phyloP scores from a whole-genome alignment of 92 coral and sea anemone species.

The Porites rus region DNA sequence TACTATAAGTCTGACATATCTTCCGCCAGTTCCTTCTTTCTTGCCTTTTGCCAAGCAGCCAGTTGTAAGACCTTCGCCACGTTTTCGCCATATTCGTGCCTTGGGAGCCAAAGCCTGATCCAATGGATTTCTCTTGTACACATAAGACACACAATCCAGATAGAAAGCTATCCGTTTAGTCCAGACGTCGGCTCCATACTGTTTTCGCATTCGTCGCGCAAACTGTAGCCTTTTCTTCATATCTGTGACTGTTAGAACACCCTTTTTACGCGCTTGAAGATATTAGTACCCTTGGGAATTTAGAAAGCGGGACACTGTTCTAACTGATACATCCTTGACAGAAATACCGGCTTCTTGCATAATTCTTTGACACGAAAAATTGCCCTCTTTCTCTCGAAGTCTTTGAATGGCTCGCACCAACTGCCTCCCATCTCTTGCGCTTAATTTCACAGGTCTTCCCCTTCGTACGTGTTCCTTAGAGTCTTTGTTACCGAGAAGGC shows the following conservation, averaged over 20 bases:
- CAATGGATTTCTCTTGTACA: background rate
- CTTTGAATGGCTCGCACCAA: background rate
- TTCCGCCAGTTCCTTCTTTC: constrained; percentile 60
- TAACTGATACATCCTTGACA: background rate
- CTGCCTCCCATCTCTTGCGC: background rate
- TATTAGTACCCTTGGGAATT: background rate
- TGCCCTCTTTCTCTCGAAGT: background rate
- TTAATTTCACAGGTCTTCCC: background rate
- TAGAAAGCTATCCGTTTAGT: constrained; percentile 12
- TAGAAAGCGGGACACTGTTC: background rate
- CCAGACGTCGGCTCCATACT: constrained; percentile 10
- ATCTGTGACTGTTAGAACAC: background rate
- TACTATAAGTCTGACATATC: constrained; percentile 46
- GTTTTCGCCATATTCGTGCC: constrained; percentile 49
- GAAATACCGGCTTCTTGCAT: background rate
- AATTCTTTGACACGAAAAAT: background rate
- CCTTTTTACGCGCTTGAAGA: background rate
- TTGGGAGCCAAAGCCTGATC: constrained; percentile 14
- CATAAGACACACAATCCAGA: background rate
- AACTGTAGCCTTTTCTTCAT: background rate
- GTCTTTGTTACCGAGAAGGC: background rate
- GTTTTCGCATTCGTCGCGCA: background rate
- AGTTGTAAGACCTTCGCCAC: constrained; percentile 30
- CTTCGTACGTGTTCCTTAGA: background rate
- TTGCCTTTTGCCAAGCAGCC: constrained; percentile 34